These are phyloP conservation scores for Heliconius hermathena DNA, from an alignment of 1,140 invertebrate species.

Conservation along the genomic window DNA sequence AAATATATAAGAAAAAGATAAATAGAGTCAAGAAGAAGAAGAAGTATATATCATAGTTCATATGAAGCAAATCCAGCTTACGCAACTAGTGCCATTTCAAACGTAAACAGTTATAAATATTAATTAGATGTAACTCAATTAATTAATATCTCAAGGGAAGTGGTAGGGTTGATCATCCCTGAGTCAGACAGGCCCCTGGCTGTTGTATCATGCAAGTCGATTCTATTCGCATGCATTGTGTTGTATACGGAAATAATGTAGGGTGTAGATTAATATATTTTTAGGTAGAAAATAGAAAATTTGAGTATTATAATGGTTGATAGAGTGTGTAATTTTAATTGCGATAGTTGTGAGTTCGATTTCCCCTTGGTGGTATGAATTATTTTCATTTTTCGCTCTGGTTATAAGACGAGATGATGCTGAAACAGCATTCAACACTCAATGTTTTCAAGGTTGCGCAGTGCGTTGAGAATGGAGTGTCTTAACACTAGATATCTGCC, in stretches of 20 bases:
- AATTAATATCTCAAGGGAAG: constrained; percentile 5
- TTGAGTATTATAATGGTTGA: no score
- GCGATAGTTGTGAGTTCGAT: no score
- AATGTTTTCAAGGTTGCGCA: no score
- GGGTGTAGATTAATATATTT: background rate
- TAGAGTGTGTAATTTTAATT: no score
- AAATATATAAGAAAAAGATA: no score
- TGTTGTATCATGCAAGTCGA: constrained; percentile 67
- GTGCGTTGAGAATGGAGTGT: no score
- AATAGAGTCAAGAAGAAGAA: no score
- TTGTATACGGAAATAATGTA: constrained; percentile 23
- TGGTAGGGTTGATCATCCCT: constrained; percentile 48
- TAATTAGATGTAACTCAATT: constrained; percentile 2
- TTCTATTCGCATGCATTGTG: constrained; percentile 32
- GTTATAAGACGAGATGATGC: no score
- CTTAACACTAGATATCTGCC: no score
- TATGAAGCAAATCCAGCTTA: background rate
- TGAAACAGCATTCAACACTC: no score
- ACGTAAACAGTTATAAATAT: constrained; percentile 12
- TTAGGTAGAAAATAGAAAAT: background rate
- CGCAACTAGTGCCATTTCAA: background rate
- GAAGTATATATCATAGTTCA: background rate
- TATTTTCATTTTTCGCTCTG: no score
- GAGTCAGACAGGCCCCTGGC: constrained; percentile 49
- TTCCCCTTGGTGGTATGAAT: no score